Evolutionary conservation across 2,797 vertebrate genomes (phyloP).

Genomic region (Acanthiza pusilla): DNA sequence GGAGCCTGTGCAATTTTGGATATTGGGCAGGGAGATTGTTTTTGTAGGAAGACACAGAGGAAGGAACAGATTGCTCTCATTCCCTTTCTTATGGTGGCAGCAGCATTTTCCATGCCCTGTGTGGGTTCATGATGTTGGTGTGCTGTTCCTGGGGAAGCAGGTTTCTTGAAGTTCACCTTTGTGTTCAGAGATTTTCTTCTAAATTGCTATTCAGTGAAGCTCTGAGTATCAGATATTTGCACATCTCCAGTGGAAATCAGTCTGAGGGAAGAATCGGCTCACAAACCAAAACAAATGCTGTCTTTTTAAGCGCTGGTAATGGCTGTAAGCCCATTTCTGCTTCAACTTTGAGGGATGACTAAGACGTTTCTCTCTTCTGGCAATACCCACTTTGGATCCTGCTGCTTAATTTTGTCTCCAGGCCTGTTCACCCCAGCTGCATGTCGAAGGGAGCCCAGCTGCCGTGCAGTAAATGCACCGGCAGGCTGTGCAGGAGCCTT

Average conservation of each 20-base stretch:
- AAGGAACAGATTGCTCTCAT: background rate
- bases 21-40: background rate
- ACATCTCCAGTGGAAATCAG: background rate
- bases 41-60: background rate
- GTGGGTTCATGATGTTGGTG: background rate
- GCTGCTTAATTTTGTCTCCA: background rate
- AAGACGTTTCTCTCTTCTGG: slow-evolving; percentile 4
- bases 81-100: background rate
- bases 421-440: background rate
- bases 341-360: background rate
- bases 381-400: background rate
- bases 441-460: background rate
- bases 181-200: background rate
- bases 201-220: background rate
- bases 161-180: background rate
- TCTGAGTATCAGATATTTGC: background rate
- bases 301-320: background rate
- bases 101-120: background rate
- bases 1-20: background rate
- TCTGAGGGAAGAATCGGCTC: background rate
- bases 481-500: background rate
- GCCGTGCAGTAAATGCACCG: background rate
- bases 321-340: background rate
- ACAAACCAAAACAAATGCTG: background rate
- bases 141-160: background rate